phyloP scores from a whole-genome alignment of 2,888 invertebrate species.

The Patella depressa region DNA sequence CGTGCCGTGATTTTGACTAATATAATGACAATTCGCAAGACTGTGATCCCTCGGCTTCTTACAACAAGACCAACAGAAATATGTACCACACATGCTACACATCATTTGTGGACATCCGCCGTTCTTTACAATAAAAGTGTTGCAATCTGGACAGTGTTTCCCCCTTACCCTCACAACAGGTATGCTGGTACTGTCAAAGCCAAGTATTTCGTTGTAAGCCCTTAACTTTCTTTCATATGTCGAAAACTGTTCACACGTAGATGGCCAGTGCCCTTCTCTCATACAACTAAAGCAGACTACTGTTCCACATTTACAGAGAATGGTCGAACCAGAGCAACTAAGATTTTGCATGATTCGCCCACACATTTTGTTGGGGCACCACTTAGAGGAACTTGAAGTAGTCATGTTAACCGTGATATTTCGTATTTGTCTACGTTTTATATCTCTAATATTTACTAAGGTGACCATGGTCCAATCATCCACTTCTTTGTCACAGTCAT shows the following conservation, averaged over 20 bases:
- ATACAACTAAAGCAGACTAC: slow-evolving; percentile 48
- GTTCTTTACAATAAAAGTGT: slow-evolving; percentile 45
- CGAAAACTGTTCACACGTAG: slow-evolving; percentile 38
- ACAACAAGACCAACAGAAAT: slow-evolving; percentile 53
- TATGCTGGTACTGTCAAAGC: slow-evolving; percentile 21
- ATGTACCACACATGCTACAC: slow-evolving; percentile 40
- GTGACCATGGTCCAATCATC: background rate
- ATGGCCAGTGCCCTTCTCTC: slow-evolving; percentile 49
- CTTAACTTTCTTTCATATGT: slow-evolving; percentile 37
- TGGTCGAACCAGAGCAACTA: background rate
- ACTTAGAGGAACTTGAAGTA: background rate
- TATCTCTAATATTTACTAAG: background rate
- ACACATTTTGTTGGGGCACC: background rate
- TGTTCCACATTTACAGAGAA: slow-evolving; percentile 41
- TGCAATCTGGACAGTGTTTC: slow-evolving; percentile 49
- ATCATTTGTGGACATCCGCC: slow-evolving; percentile 48
- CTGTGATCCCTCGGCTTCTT: background rate
- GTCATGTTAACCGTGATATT: background rate
- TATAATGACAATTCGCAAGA: too few relatives aligned
- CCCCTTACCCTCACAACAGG: slow-evolving; percentile 34
- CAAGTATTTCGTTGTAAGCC: slow-evolving; percentile 6
- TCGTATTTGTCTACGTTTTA: background rate
- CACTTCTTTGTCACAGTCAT: background rate
- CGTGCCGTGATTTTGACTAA: too few relatives aligned
- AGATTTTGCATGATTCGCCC: background rate